These are phyloP conservation scores for Tachysurus fulvidraco DNA, from an alignment of 2,113 vertebrate genomes.

Conservation along the genomic window DNA sequence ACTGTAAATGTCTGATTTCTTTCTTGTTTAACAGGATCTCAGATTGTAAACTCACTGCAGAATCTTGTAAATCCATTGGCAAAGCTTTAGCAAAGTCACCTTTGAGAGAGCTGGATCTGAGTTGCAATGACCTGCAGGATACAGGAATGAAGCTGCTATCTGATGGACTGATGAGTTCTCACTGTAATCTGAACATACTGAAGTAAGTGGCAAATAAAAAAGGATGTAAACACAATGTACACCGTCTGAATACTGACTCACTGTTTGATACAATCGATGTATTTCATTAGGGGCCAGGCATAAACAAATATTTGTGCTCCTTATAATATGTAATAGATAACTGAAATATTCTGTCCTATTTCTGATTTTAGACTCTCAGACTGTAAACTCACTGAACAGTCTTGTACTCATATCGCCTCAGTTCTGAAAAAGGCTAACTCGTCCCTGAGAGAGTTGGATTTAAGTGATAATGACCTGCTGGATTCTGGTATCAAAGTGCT, in stretches of 20 bases:
- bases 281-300: background rate
- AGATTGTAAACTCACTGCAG: background rate
- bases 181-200: slow-evolving; percentile 8
- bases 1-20: background rate
- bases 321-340: background rate
- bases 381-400: slow-evolving; percentile 15
- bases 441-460: slow-evolving; percentile 13
- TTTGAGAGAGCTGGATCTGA: slow-evolving; percentile 19
- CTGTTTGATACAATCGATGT: background rate
- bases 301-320: background rate
- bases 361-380: background rate
- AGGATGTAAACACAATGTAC: background rate
- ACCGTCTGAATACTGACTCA: background rate
- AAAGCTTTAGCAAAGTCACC: background rate
- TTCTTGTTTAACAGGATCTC: background rate
- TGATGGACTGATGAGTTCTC: background rate
- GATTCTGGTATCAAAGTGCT: slow-evolving; percentile 8
- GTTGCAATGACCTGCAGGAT: slow-evolving; percentile 20
- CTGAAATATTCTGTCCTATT: background rate
- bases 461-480: slow-evolving; percentile 31
- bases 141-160: slow-evolving; percentile 7
- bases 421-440: slow-evolving; percentile 5
- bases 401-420: background rate
- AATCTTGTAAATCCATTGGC: slow-evolving; percentile 5
- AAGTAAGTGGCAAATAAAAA: background rate